Evolutionary conservation across 1,140 invertebrate genomes (phyloP), one percentile per base, ranked within the genome.

Genomic region (Hycleus phaleratus): DNA sequence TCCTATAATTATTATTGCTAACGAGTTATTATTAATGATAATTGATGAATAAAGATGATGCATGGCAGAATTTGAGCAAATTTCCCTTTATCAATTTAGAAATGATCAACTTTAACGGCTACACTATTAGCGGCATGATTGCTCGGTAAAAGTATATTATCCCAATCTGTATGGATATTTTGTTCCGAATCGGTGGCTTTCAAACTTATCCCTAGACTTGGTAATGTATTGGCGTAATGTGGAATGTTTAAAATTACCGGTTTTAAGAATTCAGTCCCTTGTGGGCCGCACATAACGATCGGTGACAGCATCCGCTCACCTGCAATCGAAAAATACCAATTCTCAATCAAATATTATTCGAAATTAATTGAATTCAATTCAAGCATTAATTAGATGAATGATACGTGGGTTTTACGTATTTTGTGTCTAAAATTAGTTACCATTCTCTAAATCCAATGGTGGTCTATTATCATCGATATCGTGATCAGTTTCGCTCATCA

Each of bases 271-370:
- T 88, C 83, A 52, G 94, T 81, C 52, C 93, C 93, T 77, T 92
- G 89, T 8, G 94, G 94, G 49, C 94, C 94, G 78, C 93, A 96
- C 87, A 96, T 93, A 63, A 96, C 91, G 62, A 96, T 79, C 44
- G 94, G 94, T 68, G 90, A 93, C 49, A 95, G 79, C 76, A 95
- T 83, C 42, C 89, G 88, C 82, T 95, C 92, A 84, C 92, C 93
- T 94, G 73, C 12, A 55, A 61, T 38, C 67, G 63, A 60, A 58
- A 53, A 62, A 65, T 6, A 52, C 7, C 43, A 50, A 54, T 50
- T 26, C 49, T 46, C 11, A 42, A 42, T n/a, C 6, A 39, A 39
- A 59, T 18, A 1, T 1, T 18, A 18, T 18, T 18, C 3, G 46
- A 48, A 26, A 5, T 32, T 7, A 52, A 49, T 49, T 42, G 45